phyloP scores from a whole-genome alignment of 2,888 invertebrate genomes.

The Melinaea marsaeus region DNA sequence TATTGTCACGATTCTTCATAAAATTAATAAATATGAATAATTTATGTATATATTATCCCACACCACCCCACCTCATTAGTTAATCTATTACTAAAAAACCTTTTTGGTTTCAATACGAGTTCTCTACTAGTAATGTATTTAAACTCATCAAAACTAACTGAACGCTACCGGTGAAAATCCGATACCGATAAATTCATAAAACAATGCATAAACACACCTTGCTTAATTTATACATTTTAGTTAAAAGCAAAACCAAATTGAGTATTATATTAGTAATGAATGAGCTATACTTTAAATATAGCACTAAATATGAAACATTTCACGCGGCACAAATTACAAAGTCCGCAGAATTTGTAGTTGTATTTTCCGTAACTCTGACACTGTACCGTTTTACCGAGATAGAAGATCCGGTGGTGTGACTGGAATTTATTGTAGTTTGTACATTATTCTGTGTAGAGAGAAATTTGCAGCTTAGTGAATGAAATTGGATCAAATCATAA shows the following conservation, averaged over 20 bases:
- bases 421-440: constrained; percentile 62
- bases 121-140: no score
- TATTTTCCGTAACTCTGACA: constrained; percentile 29
- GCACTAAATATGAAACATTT: constrained; percentile 16
- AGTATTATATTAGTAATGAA: constrained; percentile 1
- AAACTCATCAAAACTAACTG: no score
- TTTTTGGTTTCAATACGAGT: no score
- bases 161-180: no score
- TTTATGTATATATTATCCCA: no score
- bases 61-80: no score
- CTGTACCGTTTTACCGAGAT: constrained; percentile 44
- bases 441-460: constrained; percentile 48
- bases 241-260: not conserved
- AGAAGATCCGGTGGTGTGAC: constrained; percentile 46
- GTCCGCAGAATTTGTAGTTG: constrained; percentile 27
- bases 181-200: no score
- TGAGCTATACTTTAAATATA: constrained; percentile 10
- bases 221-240: no score
- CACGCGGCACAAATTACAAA: constrained; percentile 21
- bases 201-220: no score
- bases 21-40: no score
- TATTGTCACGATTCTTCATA: no score
- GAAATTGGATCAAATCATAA: not conserved
- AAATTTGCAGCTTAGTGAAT: constrained; percentile 43
- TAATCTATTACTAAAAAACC: no score